Evolutionary conservation across 64 coral and sea anemone species (phyloP).

Genomic region (Acropora yongei): DNA sequence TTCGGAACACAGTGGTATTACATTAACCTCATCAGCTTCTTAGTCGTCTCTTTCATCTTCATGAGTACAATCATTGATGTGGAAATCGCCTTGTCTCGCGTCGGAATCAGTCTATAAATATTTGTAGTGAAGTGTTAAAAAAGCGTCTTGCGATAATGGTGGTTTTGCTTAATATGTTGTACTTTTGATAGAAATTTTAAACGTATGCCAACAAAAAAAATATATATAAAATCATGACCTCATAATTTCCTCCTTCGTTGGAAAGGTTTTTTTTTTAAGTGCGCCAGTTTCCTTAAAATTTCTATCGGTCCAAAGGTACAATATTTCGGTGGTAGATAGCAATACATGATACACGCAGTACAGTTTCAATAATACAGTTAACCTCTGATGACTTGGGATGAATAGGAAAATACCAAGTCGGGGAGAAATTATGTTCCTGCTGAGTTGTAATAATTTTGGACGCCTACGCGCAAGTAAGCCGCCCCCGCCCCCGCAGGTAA

Average conservation of each 20-base stretch:
- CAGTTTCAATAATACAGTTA: background rate
- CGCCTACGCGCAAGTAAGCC: background rate
- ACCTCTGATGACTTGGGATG: background rate
- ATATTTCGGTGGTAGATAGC: background rate
- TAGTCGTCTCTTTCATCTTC: background rate
- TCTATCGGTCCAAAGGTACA: background rate
- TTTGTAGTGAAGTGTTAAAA: background rate
- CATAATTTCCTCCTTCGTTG: background rate
- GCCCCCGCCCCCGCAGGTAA: background rate
- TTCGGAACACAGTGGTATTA: background rate
- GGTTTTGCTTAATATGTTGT: background rate
- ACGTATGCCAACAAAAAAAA: background rate
- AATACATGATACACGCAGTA: background rate
- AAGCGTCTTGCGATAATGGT: background rate
- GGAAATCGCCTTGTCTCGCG: background rate
- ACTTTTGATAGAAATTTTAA: background rate
- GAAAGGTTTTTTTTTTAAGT: background rate
- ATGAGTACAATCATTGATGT: background rate
- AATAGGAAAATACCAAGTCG: background rate
- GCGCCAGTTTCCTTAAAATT: background rate
- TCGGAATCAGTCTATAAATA: background rate
- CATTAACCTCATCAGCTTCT: background rate
- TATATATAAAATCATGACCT: background rate
- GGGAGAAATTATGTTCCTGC: background rate
- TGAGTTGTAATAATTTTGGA: background rate